phyloP scores from a whole-genome alignment of 2,113 vertebrate genomes.

The Glaucomys volans region DNA sequence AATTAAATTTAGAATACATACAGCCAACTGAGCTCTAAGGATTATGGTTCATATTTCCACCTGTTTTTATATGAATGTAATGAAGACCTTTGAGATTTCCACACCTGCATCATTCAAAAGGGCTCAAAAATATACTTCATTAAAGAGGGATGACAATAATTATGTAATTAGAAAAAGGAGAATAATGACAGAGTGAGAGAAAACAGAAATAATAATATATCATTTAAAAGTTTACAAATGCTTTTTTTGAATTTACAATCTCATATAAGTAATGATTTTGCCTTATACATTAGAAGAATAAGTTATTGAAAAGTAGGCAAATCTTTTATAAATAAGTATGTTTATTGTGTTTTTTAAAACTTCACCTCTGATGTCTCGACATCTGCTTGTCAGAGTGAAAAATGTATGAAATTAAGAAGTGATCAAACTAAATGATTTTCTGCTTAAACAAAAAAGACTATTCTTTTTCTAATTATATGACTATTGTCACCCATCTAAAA shows the following conservation, averaged over 20 bases:
- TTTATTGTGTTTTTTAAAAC: conserved; percentile 27
- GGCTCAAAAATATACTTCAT: conserved; percentile 35
- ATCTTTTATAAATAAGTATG: conserved; percentile 13
- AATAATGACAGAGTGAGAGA: conserved; percentile 58
- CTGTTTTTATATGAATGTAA: conserved; percentile 58
- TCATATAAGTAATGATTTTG: conserved; percentile 3
- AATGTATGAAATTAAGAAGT: conserved; percentile 40
- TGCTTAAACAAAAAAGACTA: conserved; percentile 33
- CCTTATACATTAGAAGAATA: conserved; percentile 21
- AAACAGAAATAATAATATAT: conserved; percentile 49
- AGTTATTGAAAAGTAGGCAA: conserved; percentile 48
- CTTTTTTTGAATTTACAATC: conserved; percentile 41
- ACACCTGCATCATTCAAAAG: conserved; percentile 57
- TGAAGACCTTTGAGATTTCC: conserved; percentile 62
- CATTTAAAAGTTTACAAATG: conserved; percentile 51
- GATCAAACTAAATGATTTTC: conserved; percentile 23
- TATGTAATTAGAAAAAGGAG: conserved; percentile 48
- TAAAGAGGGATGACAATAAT: conserved; percentile 1
- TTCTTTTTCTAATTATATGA: too few relatives aligned
- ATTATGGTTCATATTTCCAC: conserved; percentile 27
- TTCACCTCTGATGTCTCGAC: conserved; percentile 17
- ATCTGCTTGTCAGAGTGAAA: conserved; percentile 20
- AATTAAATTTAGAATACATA: conserved; percentile 74
- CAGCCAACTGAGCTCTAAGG: conserved; percentile 54
- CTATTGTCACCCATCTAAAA: too few relatives aligned